Evolutionary conservation across 2,797 vertebrate genomes (phyloP), one percentile per base, ranked within the genome.

Genomic region (Graptemys geographica): DNA sequence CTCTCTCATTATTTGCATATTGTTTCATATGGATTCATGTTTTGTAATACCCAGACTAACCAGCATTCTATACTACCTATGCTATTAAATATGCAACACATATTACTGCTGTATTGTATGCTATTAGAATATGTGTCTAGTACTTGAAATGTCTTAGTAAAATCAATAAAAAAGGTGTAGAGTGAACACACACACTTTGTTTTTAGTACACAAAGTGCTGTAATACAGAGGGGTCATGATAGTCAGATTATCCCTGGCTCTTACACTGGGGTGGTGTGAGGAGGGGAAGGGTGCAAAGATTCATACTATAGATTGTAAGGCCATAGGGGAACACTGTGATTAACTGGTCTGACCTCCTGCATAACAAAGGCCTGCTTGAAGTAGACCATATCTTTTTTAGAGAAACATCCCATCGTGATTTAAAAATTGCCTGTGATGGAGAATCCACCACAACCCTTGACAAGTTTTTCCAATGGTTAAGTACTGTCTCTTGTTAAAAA

Each of bases 191-290:
- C 18, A 1, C 69, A 41, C 2, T 3, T 74, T 84, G 18, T 47
- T 90, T 82, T 65, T 84, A 0, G 0, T 69, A 33, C 84, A 13
- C 44, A 3, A 18, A 0, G 0, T 1, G 4, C 49, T 49, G 21
- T 88, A 88, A 69, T 21, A 37, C 19, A 47, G 52, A 74, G 19
- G 11, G 13, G 59, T 81, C 2, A 4, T 28, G 12, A 3, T 0
- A 33, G 41, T 23, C 23, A 21, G 25, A 4, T 74, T 78, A 55
- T 44, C 9, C 80, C 11, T 57, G 56, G 18, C 8, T 3, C 3
- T 51, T 49, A 49, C 44, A 49, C 23, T 72, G 19, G 10, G 5
- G 18, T 72, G 5, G 19, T 72, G 10, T 78, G 44, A 49, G 44
- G 13, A 78, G 44, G 27, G 27, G 27, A 49, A 78, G 44, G 27